A percentile compares a stretch with the other conserved stretches of the same genome.
Conservation (phyloP, 2,888 invertebrate species). For the Trissolcus brochymenae region DNA sequence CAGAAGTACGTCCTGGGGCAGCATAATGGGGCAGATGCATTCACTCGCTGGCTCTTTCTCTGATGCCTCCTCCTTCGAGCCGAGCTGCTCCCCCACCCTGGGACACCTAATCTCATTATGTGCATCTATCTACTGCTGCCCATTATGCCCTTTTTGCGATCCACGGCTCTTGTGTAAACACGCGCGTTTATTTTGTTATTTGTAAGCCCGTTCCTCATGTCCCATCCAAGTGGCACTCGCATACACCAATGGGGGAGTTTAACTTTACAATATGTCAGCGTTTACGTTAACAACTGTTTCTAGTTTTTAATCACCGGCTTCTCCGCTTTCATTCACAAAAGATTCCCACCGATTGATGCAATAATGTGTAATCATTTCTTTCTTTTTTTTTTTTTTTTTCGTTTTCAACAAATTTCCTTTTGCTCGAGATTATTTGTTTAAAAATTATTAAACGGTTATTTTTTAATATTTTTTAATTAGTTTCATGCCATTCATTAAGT, state of each 20-base stretch:
- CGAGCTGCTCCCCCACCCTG: conserved; percentile 35
- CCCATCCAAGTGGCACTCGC: conserved; percentile 12
- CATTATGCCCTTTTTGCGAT: conserved; percentile 74
- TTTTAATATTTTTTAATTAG: too few species aligned
- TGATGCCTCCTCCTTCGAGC: conserved; percentile 13
- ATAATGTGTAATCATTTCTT: too few species aligned
- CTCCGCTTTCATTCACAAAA: conserved; percentile 1
- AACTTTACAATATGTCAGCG: conserved; percentile 45
- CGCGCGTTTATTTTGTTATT: conserved; percentile 48
- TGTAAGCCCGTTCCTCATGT: conserved; percentile 7
- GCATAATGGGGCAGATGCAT: conserved; percentile 76
- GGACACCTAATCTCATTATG: conserved; percentile 70
- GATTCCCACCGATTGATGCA: too few species aligned
- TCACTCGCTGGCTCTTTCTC: conserved; percentile 45
- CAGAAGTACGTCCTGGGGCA: conserved; percentile 70
- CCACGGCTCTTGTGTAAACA: conserved; percentile 42
- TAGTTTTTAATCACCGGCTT: conserved; percentile 1
- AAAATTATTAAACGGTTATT: too few species aligned
- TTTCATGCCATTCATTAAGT: too few species aligned
- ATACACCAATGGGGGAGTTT: conserved; percentile 21
- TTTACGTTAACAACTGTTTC: conserved; percentile 50
- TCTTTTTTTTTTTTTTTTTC: too few species aligned
- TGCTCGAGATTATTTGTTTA: too few species aligned
- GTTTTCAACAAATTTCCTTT: too few species aligned
- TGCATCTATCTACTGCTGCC: conserved; percentile 73